A percentile compares a stretch with the other conserved stretches of the same genome.
Conservation (phyloP, 2,888 invertebrate species). For the Hipparchia sbordonii region DNA sequence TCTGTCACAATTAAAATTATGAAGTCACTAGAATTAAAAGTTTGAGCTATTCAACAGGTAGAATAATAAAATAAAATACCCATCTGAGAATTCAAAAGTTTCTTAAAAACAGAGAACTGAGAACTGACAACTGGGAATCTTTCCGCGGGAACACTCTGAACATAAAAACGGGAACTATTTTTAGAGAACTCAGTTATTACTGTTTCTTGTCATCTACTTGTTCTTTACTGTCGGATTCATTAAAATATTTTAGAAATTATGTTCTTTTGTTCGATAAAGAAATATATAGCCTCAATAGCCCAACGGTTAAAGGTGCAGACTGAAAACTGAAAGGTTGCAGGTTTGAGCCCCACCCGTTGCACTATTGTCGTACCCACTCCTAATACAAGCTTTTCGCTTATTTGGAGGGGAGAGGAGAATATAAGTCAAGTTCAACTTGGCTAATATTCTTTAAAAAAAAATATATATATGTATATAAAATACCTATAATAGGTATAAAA, state of each 20-base stretch:
- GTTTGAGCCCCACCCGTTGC: too few relatives aligned
- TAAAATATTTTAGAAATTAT: not conserved
- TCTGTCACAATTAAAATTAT: conserved; percentile 20
- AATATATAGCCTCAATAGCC: too few relatives aligned
- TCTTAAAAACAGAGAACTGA: conserved; percentile 31
- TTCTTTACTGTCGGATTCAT: conserved; percentile 23
- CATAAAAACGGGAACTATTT: conserved; percentile 26
- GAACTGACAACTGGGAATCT: conserved; percentile 23
- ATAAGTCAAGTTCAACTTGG: too few relatives aligned
- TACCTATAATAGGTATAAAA: not conserved
- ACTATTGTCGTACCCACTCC: too few relatives aligned
- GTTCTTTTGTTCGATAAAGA: not conserved
- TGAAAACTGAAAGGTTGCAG: too few relatives aligned
- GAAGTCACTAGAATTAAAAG: conserved; percentile 25
- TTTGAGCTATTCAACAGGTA: conserved; percentile 38
- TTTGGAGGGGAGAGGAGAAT: too few relatives aligned
- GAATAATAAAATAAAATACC: conserved; percentile 29
- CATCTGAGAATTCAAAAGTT: conserved; percentile 34
- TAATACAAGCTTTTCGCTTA: too few relatives aligned
- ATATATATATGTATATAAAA: not conserved
- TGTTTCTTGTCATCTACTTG: conserved; percentile 29
- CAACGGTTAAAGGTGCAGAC: too few relatives aligned
- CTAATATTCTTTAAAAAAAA: too few relatives aligned
- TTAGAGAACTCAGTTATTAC: conserved; percentile 24
- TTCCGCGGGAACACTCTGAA: conserved; percentile 20